A percentile compares a stretch with the other conserved stretches of the same genome.
These are phyloP conservation scores for Micoletzkya japonica DNA, from an alignment of 2,888 invertebrate genomes.

Conservation along the genomic window DNA sequence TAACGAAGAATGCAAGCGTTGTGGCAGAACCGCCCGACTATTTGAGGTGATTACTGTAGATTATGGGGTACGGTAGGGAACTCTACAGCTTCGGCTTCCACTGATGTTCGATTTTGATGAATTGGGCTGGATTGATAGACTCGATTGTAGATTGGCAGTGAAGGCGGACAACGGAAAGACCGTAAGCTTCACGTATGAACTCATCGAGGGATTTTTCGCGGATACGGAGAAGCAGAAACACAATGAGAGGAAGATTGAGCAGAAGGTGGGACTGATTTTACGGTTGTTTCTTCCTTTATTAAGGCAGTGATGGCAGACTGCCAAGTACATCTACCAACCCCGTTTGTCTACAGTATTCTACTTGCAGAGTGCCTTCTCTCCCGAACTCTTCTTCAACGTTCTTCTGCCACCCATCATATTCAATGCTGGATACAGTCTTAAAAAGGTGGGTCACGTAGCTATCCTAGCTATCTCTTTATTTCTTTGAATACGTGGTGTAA, in stretches of 20 bases:
- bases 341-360: too few species aligned
- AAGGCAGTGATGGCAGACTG: neutral
- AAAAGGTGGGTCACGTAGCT: slow-evolving; percentile 71
- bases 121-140: neutral
- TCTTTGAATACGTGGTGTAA: too few species aligned
- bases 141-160: slow-evolving; percentile 21
- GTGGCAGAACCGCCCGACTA: slow-evolving; percentile 58
- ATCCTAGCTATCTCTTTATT: neutral
- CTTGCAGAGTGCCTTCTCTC: slow-evolving; percentile 73
- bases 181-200: slow-evolving; percentile 54
- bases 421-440: slow-evolving; percentile 97
- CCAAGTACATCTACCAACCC: too few species aligned
- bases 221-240: slow-evolving; percentile 70
- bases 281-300: neutral
- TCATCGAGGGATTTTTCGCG: slow-evolving; percentile 74
- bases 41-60: slow-evolving; percentile 40
- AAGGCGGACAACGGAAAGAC: slow-evolving; percentile 13
- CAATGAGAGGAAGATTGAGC: slow-evolving; percentile 81
- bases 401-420: slow-evolving; percentile 97
- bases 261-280: slow-evolving; percentile 70
- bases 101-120: too few species aligned
- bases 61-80: slow-evolving; percentile 14
- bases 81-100: neutral
- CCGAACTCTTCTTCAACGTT: slow-evolving; percentile 95
- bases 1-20: slow-evolving; percentile 41